phyloP scores from a whole-genome alignment of 2,113 vertebrate species.

The Scytalopus superciliaris region DNA sequence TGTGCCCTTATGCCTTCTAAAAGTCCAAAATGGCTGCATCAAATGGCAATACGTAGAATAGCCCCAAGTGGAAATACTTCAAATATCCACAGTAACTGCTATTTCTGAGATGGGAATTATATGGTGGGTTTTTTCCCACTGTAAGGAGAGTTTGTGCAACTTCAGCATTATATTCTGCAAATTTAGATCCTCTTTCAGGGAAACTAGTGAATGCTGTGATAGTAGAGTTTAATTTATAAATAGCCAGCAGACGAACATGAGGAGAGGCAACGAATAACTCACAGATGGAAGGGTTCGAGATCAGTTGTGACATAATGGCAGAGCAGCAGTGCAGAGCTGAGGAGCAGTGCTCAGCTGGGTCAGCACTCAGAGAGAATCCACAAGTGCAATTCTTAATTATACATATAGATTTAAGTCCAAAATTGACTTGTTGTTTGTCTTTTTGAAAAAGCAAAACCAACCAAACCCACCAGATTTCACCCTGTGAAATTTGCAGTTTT shows the following conservation, averaged over 20 bases:
- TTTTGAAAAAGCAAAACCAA: background rate
- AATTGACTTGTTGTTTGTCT: background rate
- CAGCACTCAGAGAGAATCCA: slow-evolving; percentile 6
- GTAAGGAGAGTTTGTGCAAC: background rate
- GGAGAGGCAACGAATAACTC: slow-evolving; percentile 38
- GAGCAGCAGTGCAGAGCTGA: background rate
- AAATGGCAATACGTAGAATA: background rate
- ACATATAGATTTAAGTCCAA: background rate
- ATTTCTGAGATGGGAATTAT: background rate
- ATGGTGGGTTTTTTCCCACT: background rate
- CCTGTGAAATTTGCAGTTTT: background rate
- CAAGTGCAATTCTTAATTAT: slow-evolving; percentile 11
- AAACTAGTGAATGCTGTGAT: slow-evolving; percentile 28
- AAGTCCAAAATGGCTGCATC: slow-evolving; percentile 19
- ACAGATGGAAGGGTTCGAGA: slow-evolving; percentile 28
- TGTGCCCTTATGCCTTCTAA: background rate
- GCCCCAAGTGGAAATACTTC: slow-evolving; percentile 19
- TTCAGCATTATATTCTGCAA: slow-evolving; percentile 46
- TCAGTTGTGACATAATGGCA: slow-evolving; percentile 20
- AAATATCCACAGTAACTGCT: slow-evolving; percentile 7
- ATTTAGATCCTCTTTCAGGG: slow-evolving; percentile 40
- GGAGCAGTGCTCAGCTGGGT: background rate
- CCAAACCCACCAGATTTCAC: background rate
- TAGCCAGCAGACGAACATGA: background rate
- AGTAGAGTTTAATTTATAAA: slow-evolving; percentile 52